A percentile compares a stretch with the other conserved stretches of the same genome.
These are phyloP conservation scores for Colletes gigas DNA, from an alignment of 1,140 invertebrate species.

Conservation along the genomic window DNA sequence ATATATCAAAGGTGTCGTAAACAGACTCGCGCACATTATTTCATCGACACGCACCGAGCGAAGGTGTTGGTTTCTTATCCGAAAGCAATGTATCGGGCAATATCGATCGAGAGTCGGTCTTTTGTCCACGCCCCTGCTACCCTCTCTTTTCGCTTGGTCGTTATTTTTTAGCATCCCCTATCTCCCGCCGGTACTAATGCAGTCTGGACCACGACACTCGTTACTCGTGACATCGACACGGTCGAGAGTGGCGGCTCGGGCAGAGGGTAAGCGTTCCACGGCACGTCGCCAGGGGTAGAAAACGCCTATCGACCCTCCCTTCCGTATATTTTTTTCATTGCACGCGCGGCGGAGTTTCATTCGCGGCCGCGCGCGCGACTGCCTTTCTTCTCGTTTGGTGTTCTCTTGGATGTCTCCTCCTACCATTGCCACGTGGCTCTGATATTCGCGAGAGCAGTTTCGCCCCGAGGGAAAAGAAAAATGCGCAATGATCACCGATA, in stretches of 20 bases:
- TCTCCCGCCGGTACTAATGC: slow-evolving; percentile 17
- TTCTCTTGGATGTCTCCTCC: background rate
- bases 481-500: background rate
- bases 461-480: background rate
- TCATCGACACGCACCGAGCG: background rate
- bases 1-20: too few relatives aligned
- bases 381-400: slow-evolving; percentile 18
- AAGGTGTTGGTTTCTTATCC: slow-evolving; percentile 36
- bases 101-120: slow-evolving; percentile 26
- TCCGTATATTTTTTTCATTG: slow-evolving; percentile 22
- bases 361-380: background rate
- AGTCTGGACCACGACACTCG: slow-evolving; percentile 34
- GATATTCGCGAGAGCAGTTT: background rate
- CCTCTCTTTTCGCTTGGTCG: background rate
- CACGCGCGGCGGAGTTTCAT: slow-evolving; percentile 16
- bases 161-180: slow-evolving; percentile 20
- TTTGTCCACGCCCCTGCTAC: too few relatives aligned
- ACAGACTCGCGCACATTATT: too few relatives aligned
- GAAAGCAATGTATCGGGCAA: slow-evolving; percentile 9
- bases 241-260: slow-evolving; percentile 12
- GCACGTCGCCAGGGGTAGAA: slow-evolving; percentile 20
- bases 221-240: slow-evolving; percentile 31
- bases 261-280: slow-evolving; percentile 47
- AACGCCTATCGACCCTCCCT: slow-evolving; percentile 28
- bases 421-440: background rate